Evolutionary conservation across 92 coral and sea anemone genomes (phyloP).

Genomic region (Plumapathes pennacea): DNA sequence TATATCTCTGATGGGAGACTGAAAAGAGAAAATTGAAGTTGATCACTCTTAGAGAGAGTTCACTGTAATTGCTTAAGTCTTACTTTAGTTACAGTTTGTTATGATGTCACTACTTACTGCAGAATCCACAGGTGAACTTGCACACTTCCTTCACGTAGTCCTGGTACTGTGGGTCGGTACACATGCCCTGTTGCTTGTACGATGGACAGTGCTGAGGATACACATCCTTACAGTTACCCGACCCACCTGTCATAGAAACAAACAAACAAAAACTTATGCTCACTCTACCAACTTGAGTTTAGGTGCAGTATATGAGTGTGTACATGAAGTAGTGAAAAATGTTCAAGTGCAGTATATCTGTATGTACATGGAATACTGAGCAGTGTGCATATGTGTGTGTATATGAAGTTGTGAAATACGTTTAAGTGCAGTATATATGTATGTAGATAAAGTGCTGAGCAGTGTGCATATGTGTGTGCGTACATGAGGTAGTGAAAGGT

Average conservation of each 20-base stretch:
- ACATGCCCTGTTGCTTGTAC: constrained; percentile 59
- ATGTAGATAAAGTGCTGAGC: background rate
- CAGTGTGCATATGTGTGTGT: background rate
- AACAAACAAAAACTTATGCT: no score
- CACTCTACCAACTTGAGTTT: no score
- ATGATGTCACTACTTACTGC: constrained; percentile 32
- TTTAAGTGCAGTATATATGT: no score
- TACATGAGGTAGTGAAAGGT: background rate
- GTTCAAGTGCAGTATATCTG: no score
- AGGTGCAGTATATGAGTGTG: no score
- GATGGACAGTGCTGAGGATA: constrained; percentile 63
- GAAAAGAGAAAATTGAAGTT: no score
- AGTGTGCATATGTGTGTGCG: background rate
- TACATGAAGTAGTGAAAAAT: no score
- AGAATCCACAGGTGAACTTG: constrained; percentile 61
- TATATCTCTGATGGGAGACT: no score
- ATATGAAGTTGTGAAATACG: background rate
- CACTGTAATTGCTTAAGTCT: no score
- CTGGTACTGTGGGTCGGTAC: constrained; percentile 49
- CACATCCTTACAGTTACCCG: constrained; percentile 58
- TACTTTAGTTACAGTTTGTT: no score
- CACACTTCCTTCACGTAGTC: constrained; percentile 71
- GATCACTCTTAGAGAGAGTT: no score
- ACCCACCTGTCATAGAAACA: background rate
- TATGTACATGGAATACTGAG: background rate